Percentiles rank a stretch among this genome's conserved stretches.
Evolutionary conservation across 2,113 vertebrate genomes (phyloP).

Genomic region (Spea multiplicata): DNA sequence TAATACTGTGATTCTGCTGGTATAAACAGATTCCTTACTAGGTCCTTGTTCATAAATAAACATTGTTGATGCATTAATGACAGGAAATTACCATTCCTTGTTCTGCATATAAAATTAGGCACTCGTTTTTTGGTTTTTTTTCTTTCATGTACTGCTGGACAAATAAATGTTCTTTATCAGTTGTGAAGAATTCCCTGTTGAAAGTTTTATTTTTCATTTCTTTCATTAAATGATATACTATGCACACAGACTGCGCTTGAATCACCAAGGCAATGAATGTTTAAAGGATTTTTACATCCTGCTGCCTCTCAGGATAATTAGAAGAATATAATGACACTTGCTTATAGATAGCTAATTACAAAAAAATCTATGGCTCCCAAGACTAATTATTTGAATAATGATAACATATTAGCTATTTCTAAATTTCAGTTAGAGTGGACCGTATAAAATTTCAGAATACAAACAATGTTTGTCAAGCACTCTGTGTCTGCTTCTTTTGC

Average conservation of each 20-base stretch:
- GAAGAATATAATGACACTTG: conserved; percentile 42
- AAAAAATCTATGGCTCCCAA: conserved; percentile 46
- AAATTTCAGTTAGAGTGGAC: conserved; percentile 29
- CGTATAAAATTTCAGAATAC: conserved; percentile 17
- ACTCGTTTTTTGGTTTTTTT: no score
- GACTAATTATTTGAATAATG: conserved; percentile 45
- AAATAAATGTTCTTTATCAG: background rate
- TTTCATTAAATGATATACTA: conserved; percentile 31
- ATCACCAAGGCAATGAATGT: conserved; percentile 44
- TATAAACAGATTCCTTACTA: no score
- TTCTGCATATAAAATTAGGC: no score
- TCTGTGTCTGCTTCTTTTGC: no score
- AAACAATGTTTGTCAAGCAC: conserved; percentile 25
- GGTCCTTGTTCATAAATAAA: no score
- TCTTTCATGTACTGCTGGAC: background rate
- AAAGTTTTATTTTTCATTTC: conserved; percentile 6
- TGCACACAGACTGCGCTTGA: conserved; percentile 19
- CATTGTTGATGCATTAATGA: no score
- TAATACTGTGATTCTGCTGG: background rate
- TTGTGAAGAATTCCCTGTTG: conserved; percentile 1
- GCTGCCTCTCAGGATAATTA: conserved; percentile 42
- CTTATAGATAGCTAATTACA: conserved; percentile 44
- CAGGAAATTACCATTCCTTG: no score
- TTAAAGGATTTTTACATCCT: conserved; percentile 40
- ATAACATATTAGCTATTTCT: conserved; percentile 40